Percentiles rank a stretch among this genome's conserved stretches.
Conservation (phyloP, 1,140 invertebrate genomes). For the Drosophila rhopaloa region DNA sequence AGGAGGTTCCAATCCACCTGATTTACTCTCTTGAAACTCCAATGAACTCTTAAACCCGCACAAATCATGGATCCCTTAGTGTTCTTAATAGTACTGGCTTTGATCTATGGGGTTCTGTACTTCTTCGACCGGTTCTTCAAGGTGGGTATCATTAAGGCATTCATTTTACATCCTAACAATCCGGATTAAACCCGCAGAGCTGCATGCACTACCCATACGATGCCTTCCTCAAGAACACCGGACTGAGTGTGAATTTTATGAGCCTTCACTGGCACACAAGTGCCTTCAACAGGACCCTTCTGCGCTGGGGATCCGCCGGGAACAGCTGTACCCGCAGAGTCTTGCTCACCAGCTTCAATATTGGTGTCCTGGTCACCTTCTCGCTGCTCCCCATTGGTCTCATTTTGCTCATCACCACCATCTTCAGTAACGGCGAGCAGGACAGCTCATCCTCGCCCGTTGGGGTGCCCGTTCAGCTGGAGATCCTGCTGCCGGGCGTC, state of each 20-base stretch:
- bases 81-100: conserved; percentile 68
- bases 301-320: conserved; percentile 88
- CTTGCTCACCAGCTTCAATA: conserved; percentile 89
- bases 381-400: conserved; percentile 88
- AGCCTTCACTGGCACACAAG: conserved; percentile 91
- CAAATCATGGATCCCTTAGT: conserved; percentile 73
- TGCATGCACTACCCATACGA: conserved; percentile 93
- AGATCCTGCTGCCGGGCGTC: conserved; percentile 92
- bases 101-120: conserved; percentile 87
- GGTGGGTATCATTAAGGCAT: conserved; percentile 79
- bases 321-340: conserved; percentile 86
- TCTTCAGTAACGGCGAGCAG: conserved; percentile 70
- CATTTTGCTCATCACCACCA: conserved; percentile 86
- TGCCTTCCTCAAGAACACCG: conserved; percentile 90
- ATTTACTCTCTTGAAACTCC: neutral
- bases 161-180: neutral
- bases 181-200: conserved; percentile 85
- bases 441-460: conserved; percentile 8
- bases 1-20: neutral
- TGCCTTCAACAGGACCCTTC: conserved; percentile 88
- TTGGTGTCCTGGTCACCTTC: conserved; percentile 88
- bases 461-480: conserved; percentile 83
- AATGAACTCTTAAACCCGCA: conserved; percentile 21
- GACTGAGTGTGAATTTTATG: conserved; percentile 89
- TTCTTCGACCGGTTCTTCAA: conserved; percentile 90